Conservation (phyloP, 35 echinoderm and acorn worm genomes). For the Holothuria glaberrima region DNA sequence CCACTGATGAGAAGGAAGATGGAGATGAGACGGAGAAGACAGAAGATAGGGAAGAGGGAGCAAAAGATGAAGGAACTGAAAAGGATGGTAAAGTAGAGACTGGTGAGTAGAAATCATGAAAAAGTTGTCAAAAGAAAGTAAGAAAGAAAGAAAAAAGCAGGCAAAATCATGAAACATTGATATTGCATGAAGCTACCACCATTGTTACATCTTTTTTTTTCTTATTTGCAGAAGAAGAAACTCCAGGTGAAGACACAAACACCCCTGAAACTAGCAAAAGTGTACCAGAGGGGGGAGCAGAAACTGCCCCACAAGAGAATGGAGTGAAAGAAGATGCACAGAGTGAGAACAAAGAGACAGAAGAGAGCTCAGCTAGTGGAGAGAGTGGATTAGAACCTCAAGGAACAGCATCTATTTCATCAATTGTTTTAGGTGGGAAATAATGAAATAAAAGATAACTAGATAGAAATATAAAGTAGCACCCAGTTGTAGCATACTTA, state of each 20-base stretch:
- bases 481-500: too few relatives aligned
- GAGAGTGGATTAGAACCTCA: slow-evolving; percentile 30
- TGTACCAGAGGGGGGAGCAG: neutral
- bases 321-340: slow-evolving; percentile 37
- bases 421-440: slow-evolving; percentile 62
- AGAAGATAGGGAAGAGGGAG: slow-evolving; percentile 28
- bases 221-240: slow-evolving; percentile 5
- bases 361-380: slow-evolving; percentile 50
- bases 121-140: too few relatives aligned
- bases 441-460: too few relatives aligned
- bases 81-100: slow-evolving; percentile 52
- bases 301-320: slow-evolving; percentile 24
- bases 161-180: too few relatives aligned
- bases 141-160: too few relatives aligned
- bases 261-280: neutral
- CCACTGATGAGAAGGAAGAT: slow-evolving; percentile 47
- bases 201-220: neutral
- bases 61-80: slow-evolving; percentile 52
- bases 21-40: neutral
- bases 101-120: slow-evolving; percentile 30
- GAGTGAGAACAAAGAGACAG: slow-evolving; percentile 41
- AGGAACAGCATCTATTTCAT: slow-evolving; percentile 81
- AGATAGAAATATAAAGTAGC: too few relatives aligned
- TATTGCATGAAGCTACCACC: neutral
- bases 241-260: neutral